A percentile compares a stretch with the other conserved stretches of the same genome.
These are phyloP conservation scores for Pecten maximus DNA, from an alignment of 2,888 invertebrate species.

Conservation along the genomic window DNA sequence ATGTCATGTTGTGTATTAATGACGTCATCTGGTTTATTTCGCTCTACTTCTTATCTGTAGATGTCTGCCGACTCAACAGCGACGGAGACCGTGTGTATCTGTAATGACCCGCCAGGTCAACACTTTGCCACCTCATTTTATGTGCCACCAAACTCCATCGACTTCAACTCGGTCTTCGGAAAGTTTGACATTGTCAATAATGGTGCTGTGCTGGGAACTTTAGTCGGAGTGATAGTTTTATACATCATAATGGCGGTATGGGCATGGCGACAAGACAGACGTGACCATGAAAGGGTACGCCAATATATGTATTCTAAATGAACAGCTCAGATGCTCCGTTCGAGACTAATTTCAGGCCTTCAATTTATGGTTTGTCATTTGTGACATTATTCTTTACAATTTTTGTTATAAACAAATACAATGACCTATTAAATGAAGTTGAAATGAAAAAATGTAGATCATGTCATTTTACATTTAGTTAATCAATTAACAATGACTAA, in stretches of 20 bases:
- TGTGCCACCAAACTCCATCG: conserved; percentile 79
- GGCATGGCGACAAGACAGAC: conserved; percentile 76
- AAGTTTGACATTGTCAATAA: conserved; percentile 78
- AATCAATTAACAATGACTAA: too few species aligned
- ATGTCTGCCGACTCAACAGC: conserved; percentile 39
- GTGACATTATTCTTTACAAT: too few species aligned
- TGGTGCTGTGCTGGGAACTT: conserved; percentile 79
- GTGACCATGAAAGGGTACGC: conserved; percentile 67
- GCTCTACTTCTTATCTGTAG: background rate
- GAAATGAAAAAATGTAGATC: too few species aligned
- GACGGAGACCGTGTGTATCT: conserved; percentile 49
- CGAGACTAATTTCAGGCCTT: too few species aligned
- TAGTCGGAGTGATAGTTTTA: conserved; percentile 72
- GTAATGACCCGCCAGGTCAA: conserved; percentile 46
- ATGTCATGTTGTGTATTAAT: too few species aligned
- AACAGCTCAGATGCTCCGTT: too few species aligned
- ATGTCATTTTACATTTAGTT: too few species aligned
- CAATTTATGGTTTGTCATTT: too few species aligned
- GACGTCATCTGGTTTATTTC: too few species aligned
- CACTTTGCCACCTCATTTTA: conserved; percentile 66
- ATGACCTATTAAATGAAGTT: too few species aligned
- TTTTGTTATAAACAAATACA: too few species aligned
- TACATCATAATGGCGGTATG: conserved; percentile 73
- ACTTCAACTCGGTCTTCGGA: conserved; percentile 77
- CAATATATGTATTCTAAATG: too few species aligned